Evolutionary conservation across 2,888 invertebrate species (phyloP), one percentile per base, ranked within the genome.

Genomic region (Teleogryllus oceanicus): DNA sequence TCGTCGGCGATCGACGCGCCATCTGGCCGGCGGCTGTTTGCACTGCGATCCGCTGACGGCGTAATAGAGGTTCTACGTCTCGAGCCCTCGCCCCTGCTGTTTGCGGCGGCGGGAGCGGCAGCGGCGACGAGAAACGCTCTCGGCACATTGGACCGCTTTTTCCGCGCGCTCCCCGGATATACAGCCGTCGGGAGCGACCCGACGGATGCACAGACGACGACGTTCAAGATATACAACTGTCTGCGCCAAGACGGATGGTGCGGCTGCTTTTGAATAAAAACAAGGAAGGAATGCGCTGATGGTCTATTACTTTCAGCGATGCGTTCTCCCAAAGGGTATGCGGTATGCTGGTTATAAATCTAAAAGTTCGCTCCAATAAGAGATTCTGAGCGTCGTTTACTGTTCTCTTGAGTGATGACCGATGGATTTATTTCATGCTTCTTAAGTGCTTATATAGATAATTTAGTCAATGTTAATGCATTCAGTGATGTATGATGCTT

Each of bases 31-130:
- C 62, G n/a, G 62, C 62, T 62, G n/a, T 62, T 62, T 62, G 62
- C 62, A 62, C 62, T 62, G n/a, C 62, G 62, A 62, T 62, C 16
- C 62, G 62, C n/a, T 62, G 62, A 62, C 62, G 62, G 62, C 62
- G 16, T 62, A 62, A 62, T 62, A 62, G 62, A 62, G 62, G 62
- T 62, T 18, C 16, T 62, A 18, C 62, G 62, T 62, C 37, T 37
- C 37, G 37, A 37, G 37, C 37, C 37, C 37, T 37, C 37, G 37
- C 37, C 37, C 37, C 37, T 37, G 37, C 37, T 37, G 37, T 37
- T 21, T 37, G 37, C 37, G 37, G 37, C 37, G 37, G 37, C 37
- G 37, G 37, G 8, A 1, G 37, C 37, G 8, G 8, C 37, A 1
- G 5, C 37, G 37, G 37, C 37, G 37, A 18, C 62, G 62, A 18